Conservation (phyloP, 2,888 invertebrate species). For the Gortyna flavago region DNA sequence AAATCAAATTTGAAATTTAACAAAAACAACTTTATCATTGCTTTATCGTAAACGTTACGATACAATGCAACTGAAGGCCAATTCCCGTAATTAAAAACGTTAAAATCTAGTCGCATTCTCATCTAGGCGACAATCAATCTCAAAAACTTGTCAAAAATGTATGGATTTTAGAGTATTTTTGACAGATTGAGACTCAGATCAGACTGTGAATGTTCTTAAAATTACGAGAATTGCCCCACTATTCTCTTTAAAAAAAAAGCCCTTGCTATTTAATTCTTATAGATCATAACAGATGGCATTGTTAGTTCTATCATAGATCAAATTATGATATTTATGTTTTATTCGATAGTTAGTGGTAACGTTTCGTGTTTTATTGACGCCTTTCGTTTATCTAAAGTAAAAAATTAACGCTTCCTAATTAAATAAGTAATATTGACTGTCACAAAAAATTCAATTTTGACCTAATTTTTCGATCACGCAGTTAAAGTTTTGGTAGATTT, state of each 20-base stretch:
- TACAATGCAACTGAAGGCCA: not conserved
- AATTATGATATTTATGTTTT: not conserved
- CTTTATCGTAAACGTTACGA: not conserved
- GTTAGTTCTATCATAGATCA: slow-evolving; percentile 1
- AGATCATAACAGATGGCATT: slow-evolving; percentile 59
- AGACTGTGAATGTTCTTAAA: not conserved
- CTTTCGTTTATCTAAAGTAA: not conserved
- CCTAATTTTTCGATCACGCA: slow-evolving; percentile 75
- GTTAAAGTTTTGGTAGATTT: slow-evolving; percentile 62
- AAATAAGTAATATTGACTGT: not conserved
- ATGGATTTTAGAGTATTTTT: not conserved
- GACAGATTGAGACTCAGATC: not conserved
- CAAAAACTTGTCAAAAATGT: not conserved
- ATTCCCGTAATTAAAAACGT: not conserved
- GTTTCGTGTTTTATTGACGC: rapidly evolving
- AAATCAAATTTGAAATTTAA: slow-evolving; percentile 20
- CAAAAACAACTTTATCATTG: no score
- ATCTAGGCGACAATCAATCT: not conserved
- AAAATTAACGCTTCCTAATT: not conserved
- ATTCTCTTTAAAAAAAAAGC: not conserved
- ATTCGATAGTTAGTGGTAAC: not conserved
- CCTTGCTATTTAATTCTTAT: slow-evolving; percentile 5
- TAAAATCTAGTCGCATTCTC: not conserved
- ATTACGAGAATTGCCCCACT: not conserved
- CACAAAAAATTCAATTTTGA: not conserved